Evolutionary conservation across 2,888 invertebrate genomes (phyloP).

Genomic region (Embidobia sp.): DNA sequence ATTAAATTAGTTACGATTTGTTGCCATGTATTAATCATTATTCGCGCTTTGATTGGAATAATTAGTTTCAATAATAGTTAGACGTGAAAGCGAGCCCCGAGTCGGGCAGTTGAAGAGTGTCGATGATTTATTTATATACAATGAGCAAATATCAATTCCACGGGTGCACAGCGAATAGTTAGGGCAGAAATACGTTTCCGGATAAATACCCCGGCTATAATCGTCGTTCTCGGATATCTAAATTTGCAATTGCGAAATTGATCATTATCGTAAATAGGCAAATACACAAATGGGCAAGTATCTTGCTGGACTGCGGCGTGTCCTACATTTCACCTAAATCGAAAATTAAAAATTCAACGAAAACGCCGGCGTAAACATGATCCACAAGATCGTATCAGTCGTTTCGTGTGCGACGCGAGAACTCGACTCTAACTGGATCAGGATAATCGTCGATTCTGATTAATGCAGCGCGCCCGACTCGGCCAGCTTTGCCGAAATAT

Average conservation of each 20-base stretch:
- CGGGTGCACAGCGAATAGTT: too few species aligned
- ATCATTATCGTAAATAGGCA: conserved; percentile 2
- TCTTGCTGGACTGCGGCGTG: background rate
- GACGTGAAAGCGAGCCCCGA: too few species aligned
- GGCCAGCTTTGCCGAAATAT: conserved; percentile 21
- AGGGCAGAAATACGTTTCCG: too few species aligned
- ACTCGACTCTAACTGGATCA: conserved; percentile 15
- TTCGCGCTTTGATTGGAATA: too few species aligned
- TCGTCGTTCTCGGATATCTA: too few species aligned
- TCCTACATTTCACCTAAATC: conserved; percentile 28
- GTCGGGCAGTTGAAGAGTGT: too few species aligned
- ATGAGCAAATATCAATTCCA: too few species aligned
- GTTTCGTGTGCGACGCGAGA: conserved; percentile 13
- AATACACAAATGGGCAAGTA: background rate
- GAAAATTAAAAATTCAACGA: conserved; percentile 32
- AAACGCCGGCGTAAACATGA: conserved; percentile 5
- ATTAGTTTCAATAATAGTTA: too few species aligned
- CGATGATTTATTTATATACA: too few species aligned
- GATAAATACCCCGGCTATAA: too few species aligned
- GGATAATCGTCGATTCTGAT: conserved; percentile 24
- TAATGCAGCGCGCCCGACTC: conserved; percentile 11
- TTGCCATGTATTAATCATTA: too few species aligned
- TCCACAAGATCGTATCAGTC: conserved; percentile 6
- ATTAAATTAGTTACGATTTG: too few species aligned
- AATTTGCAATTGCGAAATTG: background rate